phyloP scores from a whole-genome alignment of 1,140 invertebrate species.

The Contarinia nasturtii region DNA sequence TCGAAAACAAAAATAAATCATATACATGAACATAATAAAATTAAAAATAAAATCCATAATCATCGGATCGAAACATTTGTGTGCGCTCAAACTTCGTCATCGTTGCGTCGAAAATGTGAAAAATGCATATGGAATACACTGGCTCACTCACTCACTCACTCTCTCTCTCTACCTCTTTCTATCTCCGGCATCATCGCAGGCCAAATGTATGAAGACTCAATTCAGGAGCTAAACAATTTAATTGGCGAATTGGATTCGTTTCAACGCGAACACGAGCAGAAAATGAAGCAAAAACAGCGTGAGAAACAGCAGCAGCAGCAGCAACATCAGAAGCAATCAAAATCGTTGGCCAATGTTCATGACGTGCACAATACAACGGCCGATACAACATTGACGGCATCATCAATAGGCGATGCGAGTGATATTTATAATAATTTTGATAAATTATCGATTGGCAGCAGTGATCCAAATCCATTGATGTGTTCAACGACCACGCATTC shows the following conservation, averaged over 20 bases:
- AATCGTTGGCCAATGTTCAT: neutral
- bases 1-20: neutral
- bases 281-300: constrained; percentile 3
- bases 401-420: constrained; percentile 11
- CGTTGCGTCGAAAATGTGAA: no score
- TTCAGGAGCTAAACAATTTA: constrained; percentile 25
- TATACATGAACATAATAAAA: no score
- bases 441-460: constrained; percentile 6
- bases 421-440: constrained; percentile 14
- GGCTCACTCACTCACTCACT: no score
- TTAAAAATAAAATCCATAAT: no score
- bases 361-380: neutral
- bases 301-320: neutral
- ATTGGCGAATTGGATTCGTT: constrained; percentile 26
- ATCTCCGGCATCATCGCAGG: no score
- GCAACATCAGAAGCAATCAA: neutral
- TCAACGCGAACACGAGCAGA: constrained; percentile 24
- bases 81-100: no score
- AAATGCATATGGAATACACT: no score
- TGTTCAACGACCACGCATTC: no score
- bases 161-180: no score
- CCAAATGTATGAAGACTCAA: constrained; percentile 24
- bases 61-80: no score
- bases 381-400: neutral
- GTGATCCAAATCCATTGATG: no score